Evolutionary conservation across 1,140 invertebrate species (phyloP).

Genomic region (Stegodyphus dumicola): DNA sequence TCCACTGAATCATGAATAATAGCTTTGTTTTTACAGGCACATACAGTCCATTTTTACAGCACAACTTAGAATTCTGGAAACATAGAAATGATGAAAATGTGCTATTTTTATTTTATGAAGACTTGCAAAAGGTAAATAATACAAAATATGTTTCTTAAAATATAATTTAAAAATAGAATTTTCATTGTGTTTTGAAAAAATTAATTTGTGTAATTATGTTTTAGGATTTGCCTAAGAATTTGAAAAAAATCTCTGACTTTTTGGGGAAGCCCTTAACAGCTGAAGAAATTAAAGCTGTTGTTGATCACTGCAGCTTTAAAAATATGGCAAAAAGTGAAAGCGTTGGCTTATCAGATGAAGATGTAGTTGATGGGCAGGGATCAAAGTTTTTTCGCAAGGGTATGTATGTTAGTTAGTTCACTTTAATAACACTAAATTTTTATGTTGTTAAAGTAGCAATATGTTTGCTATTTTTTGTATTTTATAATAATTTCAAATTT

Average conservation of each 20-base stretch:
- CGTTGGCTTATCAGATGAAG: neutral
- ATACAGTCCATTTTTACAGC: conserved; percentile 45
- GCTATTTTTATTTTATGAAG: conserved; percentile 53
- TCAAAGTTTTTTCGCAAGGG: conserved; percentile 42
- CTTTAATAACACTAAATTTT: neutral
- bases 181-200: neutral
- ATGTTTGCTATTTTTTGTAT: neutral
- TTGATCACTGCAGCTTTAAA: conserved; percentile 32
- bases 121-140: conserved; percentile 22
- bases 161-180: neutral
- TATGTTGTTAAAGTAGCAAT: neutral
- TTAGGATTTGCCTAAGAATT: conserved; percentile 13
- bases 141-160: too few relatives aligned
- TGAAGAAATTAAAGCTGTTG: conserved; percentile 29
- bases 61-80: conserved; percentile 53
- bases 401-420: neutral
- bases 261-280: conserved; percentile 5
- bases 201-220: neutral
- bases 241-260: conserved; percentile 33
- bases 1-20: too few relatives aligned
- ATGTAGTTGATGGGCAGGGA: neutral
- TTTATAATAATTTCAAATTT: neutral
- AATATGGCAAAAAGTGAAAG: conserved; percentile 26
- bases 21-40: conserved; percentile 17
- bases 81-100: conserved; percentile 41